Evolutionary conservation across 2,888 invertebrate species (phyloP).

Genomic region (Fragum fragum): DNA sequence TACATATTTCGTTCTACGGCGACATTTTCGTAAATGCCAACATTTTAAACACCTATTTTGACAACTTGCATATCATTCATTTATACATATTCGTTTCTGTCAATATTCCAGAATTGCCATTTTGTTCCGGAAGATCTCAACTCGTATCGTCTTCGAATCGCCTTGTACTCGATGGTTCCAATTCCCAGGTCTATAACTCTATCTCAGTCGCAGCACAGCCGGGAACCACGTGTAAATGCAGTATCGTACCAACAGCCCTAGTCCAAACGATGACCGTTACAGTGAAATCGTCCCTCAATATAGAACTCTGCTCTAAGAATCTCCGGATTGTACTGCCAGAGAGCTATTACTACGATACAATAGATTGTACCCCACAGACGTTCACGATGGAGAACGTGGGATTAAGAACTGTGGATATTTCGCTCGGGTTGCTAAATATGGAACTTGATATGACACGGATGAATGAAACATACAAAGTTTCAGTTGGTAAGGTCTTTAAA

Average conservation of each 20-base stretch:
- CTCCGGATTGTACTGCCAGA: not conserved
- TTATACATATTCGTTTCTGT: not conserved
- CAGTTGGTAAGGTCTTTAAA: not conserved
- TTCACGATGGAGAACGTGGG: not conserved
- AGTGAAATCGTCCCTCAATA: not conserved
- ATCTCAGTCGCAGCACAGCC: not conserved
- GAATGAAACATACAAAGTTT: not conserved
- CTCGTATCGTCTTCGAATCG: not conserved
- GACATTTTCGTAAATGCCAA: too few relatives aligned
- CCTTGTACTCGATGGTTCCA: conserved; percentile 19
- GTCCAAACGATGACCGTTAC: not conserved
- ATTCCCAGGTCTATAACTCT: not conserved
- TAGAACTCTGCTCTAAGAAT: not conserved
- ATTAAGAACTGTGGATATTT: not conserved
- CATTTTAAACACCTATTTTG: too few relatives aligned
- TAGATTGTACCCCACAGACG: not conserved
- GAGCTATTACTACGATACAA: not conserved
- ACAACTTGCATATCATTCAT: too few relatives aligned
- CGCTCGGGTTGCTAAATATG: not conserved
- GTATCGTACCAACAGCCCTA: not conserved
- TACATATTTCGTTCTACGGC: too few relatives aligned
- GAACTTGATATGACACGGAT: not conserved
- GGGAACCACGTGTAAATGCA: conserved; percentile 3
- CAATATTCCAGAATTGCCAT: conserved; percentile 8
- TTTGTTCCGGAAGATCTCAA: conserved; percentile 6